Conservation (phyloP, 2,888 invertebrate species). For the Plagodis pulveraria region DNA sequence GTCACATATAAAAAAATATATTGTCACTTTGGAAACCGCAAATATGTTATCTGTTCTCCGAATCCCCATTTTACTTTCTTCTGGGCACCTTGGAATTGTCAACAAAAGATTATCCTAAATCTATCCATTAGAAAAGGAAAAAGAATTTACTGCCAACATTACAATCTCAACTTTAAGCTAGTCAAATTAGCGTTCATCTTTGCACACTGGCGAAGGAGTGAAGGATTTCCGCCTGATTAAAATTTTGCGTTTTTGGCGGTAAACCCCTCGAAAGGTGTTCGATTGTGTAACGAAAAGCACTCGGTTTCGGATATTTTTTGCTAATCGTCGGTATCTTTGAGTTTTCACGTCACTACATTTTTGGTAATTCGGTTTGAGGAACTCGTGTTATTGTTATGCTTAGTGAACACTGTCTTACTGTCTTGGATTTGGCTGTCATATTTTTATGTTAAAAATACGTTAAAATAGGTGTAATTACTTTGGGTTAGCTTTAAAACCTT, state of each 20-base stretch:
- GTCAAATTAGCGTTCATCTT: slow-evolving; percentile 25
- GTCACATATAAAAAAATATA: slow-evolving; percentile 40
- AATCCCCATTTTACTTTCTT: slow-evolving; percentile 58
- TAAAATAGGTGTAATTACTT: neutral
- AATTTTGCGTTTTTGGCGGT: slow-evolving; percentile 57
- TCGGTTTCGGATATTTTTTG: slow-evolving; percentile 37
- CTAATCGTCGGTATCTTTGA: slow-evolving; percentile 55
- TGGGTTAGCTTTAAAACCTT: neutral
- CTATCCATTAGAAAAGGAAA: slow-evolving; percentile 47
- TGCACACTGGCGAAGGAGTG: slow-evolving; percentile 22
- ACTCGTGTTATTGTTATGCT: slow-evolving; percentile 19
- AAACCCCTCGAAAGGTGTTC: slow-evolving; percentile 74
- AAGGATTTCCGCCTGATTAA: slow-evolving; percentile 63
- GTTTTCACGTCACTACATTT: slow-evolving; percentile 58
- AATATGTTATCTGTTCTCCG: slow-evolving; percentile 55
- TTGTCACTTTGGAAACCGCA: slow-evolving; percentile 60
- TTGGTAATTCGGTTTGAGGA: slow-evolving; percentile 35
- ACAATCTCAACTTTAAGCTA: slow-evolving; percentile 19
- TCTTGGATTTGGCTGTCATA: slow-evolving; percentile 1
- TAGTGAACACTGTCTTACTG: slow-evolving; percentile 11
- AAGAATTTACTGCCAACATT: slow-evolving; percentile 32
- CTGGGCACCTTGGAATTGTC: slow-evolving; percentile 67
- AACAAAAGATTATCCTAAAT: slow-evolving; percentile 80
- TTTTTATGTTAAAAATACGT: neutral
- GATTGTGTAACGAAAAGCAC: slow-evolving; percentile 68